Conservation (phyloP, 2,113 vertebrate species). For the Neodon shergylaensis region DNA sequence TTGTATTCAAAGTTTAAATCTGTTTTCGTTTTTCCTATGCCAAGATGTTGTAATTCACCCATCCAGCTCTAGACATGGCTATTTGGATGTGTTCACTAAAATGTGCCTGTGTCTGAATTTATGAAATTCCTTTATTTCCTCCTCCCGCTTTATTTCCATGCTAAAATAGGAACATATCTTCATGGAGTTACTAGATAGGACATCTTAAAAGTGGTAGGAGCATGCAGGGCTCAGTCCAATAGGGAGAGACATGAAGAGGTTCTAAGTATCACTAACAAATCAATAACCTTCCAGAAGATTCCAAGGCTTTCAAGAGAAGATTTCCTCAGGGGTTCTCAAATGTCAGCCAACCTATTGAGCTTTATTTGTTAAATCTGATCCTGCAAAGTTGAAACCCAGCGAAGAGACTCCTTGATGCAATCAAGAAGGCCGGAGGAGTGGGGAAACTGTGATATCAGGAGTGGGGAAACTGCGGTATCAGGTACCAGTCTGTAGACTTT, state of each 20-base stretch:
- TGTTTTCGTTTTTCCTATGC: constrained; percentile 71
- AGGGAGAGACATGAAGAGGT: neutral
- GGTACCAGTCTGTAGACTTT: neutral
- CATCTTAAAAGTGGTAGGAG: neutral
- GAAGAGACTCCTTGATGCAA: neutral
- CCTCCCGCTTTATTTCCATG: constrained; percentile 22
- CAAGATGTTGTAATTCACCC: constrained; percentile 54
- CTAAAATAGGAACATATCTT: constrained; percentile 36
- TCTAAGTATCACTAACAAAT: neutral
- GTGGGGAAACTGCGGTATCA: neutral
- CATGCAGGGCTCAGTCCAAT: neutral
- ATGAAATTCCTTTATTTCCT: constrained; percentile 50
- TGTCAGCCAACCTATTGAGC: neutral
- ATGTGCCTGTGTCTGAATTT: constrained; percentile 23
- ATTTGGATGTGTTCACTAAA: neutral
- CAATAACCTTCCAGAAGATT: constrained; percentile 42
- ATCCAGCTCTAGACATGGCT: neutral
- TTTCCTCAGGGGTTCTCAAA: constrained; percentile 46
- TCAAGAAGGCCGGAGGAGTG: neutral
- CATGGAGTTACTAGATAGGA: neutral
- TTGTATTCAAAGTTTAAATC: constrained; percentile 64
- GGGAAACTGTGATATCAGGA: neutral
- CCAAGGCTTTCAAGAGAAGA: neutral
- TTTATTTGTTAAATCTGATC: constrained; percentile 41
- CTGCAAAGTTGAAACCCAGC: neutral